Evolutionary conservation across 37 sponge, comb jelly and placozoan species (phyloP).

Genomic region (Ephydatia muelleri): DNA sequence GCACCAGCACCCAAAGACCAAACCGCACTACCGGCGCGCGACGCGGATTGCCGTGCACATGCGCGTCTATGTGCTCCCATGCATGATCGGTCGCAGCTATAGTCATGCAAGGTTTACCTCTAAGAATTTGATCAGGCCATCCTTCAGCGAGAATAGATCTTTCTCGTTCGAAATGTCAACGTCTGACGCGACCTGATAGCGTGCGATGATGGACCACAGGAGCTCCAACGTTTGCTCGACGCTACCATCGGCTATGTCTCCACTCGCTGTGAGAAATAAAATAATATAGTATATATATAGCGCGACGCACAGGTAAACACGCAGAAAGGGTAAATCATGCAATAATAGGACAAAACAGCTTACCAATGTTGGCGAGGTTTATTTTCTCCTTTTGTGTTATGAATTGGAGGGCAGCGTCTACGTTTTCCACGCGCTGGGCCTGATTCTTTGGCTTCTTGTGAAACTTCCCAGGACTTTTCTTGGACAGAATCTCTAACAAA

Average conservation of each 20-base stretch:
- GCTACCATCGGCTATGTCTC: constrained; percentile 89
- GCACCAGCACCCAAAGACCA: too few relatives aligned
- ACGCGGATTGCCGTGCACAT: too few relatives aligned
- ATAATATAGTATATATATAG: background rate
- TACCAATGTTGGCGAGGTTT: constrained; percentile 85
- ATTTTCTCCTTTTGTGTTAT: constrained; percentile 70
- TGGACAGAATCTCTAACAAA: constrained; percentile 82
- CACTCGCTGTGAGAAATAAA: constrained; percentile 49
- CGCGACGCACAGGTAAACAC: background rate
- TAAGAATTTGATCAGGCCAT: constrained; percentile 73
- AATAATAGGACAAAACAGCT: background rate
- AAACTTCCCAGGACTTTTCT: constrained; percentile 74
- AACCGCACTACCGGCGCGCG: too few relatives aligned
- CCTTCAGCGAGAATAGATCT: constrained; percentile 59
- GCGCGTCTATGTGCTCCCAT: too few relatives aligned
- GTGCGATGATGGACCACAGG: constrained; percentile 97
- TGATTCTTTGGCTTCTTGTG: constrained; percentile 81
- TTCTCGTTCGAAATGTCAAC: constrained; percentile 60
- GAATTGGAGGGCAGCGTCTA: constrained; percentile 78
- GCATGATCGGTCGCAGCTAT: too few relatives aligned
- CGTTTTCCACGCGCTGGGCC: constrained; percentile 93
- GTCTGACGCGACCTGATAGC: constrained; percentile 91
- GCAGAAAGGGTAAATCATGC: too few relatives aligned
- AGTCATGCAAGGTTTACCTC: constrained; percentile 64
- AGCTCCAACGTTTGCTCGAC: constrained; percentile 94